A percentile compares a stretch with the other conserved stretches of the same genome.
phyloP scores from a whole-genome alignment of 1,140 invertebrate genomes.

The Octopus sinensis region DNA sequence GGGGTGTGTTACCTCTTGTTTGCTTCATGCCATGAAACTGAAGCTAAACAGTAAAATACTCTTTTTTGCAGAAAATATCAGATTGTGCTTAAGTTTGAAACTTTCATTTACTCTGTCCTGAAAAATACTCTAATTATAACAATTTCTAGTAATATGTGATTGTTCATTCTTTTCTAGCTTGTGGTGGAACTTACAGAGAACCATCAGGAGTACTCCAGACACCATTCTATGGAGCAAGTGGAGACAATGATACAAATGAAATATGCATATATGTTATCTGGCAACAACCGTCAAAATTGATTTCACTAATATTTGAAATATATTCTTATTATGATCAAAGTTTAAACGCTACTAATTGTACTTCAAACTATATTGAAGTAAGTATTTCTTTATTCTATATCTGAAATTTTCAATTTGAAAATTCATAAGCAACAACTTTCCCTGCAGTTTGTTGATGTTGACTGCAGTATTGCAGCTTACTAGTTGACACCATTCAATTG shows the following conservation, averaged over 20 bases:
- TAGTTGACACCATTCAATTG: too few species aligned
- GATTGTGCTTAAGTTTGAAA: too few species aligned
- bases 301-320: constrained; percentile 66
- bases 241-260: constrained; percentile 89
- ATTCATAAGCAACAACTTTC: too few species aligned
- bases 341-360: constrained; percentile 90
- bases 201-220: constrained; percentile 41
- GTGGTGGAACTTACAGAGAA: constrained; percentile 52
- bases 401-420: too few species aligned
- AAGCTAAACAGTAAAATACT: too few species aligned
- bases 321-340: constrained; percentile 65
- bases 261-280: constrained; percentile 91
- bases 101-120: too few species aligned
- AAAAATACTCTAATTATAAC: not conserved
- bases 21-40: too few species aligned
- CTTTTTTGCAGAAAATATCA: too few species aligned
- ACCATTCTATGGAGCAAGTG: constrained; percentile 81
- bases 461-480: too few species aligned
- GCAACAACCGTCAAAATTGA: constrained; percentile 79
- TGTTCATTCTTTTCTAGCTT: constrained; percentile 51
- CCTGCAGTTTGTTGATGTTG: too few species aligned
- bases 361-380: constrained; percentile 85
- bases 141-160: not conserved
- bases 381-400: not conserved
- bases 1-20: too few species aligned